phyloP scores from a whole-genome alignment of 2,113 vertebrate species.

The Eretmodus cyanostictus region DNA sequence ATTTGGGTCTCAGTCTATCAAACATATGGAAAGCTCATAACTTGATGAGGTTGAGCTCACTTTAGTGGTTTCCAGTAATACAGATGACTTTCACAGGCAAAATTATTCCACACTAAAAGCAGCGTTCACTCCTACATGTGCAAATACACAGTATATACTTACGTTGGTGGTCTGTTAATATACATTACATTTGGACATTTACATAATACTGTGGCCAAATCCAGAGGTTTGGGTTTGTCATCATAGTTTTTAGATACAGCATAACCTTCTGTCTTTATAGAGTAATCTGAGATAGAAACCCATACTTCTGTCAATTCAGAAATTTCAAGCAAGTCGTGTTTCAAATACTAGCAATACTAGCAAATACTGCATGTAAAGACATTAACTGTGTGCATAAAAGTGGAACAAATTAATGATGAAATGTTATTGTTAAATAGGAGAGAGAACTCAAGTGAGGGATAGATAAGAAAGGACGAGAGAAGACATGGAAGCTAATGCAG shows the following conservation, averaged over 20 bases:
- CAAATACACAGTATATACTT: slow-evolving; percentile 20
- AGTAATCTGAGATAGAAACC: neutral
- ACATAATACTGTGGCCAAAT: neutral
- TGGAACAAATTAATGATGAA: neutral
- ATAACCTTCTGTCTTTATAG: neutral
- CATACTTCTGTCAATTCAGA: neutral
- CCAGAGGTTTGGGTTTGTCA: neutral
- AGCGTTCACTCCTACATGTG: slow-evolving; percentile 16
- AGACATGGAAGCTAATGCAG: neutral
- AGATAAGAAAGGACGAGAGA: neutral
- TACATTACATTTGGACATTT: slow-evolving; percentile 15
- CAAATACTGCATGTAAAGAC: neutral
- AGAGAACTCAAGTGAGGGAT: neutral
- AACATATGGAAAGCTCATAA: slow-evolving; percentile 52
- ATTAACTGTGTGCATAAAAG: neutral
- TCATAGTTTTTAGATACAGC: neutral
- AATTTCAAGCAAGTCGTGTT: neutral
- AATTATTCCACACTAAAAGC: slow-evolving; percentile 28
- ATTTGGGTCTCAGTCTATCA: slow-evolving; percentile 29
- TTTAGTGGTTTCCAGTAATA: slow-evolving; percentile 42
- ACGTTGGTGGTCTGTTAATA: slow-evolving; percentile 38
- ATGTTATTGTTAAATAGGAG: neutral
- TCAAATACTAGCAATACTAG: neutral
- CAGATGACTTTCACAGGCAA: slow-evolving; percentile 58
- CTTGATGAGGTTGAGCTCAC: neutral